These are phyloP conservation scores for Agrochola litura DNA, from an alignment of 2,888 invertebrate species.

Conservation along the genomic window DNA sequence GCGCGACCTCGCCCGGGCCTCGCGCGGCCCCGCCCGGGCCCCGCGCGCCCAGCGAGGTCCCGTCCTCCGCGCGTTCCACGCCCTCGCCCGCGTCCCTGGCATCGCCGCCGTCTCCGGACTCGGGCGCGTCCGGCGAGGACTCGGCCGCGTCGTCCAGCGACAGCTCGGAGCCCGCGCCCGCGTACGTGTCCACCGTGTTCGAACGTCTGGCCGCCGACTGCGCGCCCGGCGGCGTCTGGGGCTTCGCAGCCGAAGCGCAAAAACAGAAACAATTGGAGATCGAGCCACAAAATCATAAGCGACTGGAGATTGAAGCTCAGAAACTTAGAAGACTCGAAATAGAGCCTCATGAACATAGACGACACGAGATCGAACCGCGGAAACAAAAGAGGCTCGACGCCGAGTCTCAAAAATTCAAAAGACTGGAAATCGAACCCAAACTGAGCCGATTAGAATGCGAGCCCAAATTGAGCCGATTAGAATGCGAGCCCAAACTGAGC, in stretches of 20 bases:
- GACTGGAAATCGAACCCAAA: slow-evolving; percentile 38
- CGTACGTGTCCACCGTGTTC: slow-evolving; percentile 79
- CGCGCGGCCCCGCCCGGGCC: slow-evolving; percentile 28
- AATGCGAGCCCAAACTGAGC: slow-evolving; percentile 30
- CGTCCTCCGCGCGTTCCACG: slow-evolving; percentile 46
- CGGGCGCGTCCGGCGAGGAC: slow-evolving; percentile 32
- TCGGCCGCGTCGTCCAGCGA: slow-evolving; percentile 53
- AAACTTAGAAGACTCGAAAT: slow-evolving; percentile 40
- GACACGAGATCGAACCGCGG: slow-evolving; percentile 34
- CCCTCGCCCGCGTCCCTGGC: slow-evolving; percentile 52
- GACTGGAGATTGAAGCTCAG: slow-evolving; percentile 31
- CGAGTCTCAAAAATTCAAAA: slow-evolving; percentile 43
- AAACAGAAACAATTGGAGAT: slow-evolving; percentile 78
- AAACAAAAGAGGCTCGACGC: slow-evolving; percentile 41
- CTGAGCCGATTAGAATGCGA: slow-evolving; percentile 26
- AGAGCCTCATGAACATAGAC: slow-evolving; percentile 35
- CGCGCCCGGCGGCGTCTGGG: slow-evolving; percentile 86
- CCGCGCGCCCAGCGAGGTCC: slow-evolving; percentile 50
- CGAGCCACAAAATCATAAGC: slow-evolving; percentile 32
- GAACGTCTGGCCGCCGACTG: slow-evolving; percentile 83
- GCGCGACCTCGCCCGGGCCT: slow-evolving; percentile 27
- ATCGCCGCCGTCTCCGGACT: slow-evolving; percentile 51
- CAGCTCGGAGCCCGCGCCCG: slow-evolving; percentile 66
- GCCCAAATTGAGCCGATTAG: neutral
- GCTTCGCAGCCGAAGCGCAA: slow-evolving; percentile 91